Evolutionary conservation across 92 coral and sea anemone species (phyloP).

Genomic region (Zoanthus gigantus): DNA sequence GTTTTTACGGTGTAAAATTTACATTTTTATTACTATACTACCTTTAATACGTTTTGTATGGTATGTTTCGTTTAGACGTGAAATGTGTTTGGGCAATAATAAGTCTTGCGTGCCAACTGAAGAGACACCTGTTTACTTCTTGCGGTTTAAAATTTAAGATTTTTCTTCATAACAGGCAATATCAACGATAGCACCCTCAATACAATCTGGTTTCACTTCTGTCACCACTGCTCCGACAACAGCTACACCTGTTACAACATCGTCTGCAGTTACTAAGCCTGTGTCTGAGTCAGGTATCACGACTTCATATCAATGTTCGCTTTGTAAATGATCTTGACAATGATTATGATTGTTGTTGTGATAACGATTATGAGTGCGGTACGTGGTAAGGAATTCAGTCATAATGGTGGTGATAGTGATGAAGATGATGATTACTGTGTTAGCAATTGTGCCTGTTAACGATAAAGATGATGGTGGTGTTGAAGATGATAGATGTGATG

Average conservation of each 20-base stretch:
- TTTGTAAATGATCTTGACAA: background rate
- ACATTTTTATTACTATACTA: no score
- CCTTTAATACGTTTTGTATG: no score
- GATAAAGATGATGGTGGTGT: no score
- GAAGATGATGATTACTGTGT: background rate
- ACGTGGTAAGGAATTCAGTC: background rate
- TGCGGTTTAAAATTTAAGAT: background rate
- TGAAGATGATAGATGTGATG: no score
- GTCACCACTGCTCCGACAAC: slow-evolving; percentile 37
- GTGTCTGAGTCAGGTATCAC: slow-evolving; percentile 23
- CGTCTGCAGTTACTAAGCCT: slow-evolving; percentile 42
- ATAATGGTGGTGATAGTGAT: background rate
- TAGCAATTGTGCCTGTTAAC: no score
- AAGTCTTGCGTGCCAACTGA: no score
- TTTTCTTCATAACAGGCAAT: background rate
- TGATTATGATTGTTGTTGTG: background rate
- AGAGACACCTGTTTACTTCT: no score
- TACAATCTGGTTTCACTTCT: slow-evolving; percentile 12
- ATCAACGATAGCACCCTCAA: slow-evolving; percentile 32
- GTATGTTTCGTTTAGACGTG: no score
- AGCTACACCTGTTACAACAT: slow-evolving; percentile 58
- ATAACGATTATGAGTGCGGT: background rate
- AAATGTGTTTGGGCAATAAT: no score
- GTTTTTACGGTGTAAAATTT: no score
- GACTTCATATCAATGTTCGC: background rate